Base-by-base conservation (phyloP, 1,140 invertebrate genomes). In the Phthorimaea operculella region DNA sequence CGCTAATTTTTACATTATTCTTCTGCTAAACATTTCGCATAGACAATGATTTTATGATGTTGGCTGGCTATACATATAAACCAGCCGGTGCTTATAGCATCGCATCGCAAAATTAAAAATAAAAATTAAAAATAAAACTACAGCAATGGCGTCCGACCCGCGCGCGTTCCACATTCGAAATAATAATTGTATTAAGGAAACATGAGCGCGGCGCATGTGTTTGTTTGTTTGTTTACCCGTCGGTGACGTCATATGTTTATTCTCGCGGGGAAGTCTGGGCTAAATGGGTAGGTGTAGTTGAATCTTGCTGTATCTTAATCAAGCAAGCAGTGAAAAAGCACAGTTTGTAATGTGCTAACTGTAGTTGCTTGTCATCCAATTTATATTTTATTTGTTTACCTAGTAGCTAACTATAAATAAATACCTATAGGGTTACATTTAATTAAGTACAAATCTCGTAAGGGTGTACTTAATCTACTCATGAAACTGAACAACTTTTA, bases 191-290 rank as follows among this genome's bases (percentile, higher is more conserved):
- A 85, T 85, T 85, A 85, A 85, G 82, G 82, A 85, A 83, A 85
- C 82, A 85, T 83, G 83, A 86, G 79, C 81, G 76, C 60, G 64
- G 74, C 84, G 85, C 83, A 85, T 86, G 85, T 87, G 84, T 86
- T 87, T 87, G 85, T 86, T 87, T 87, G 85, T 87, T 87, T 87
- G 85, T 87, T 87, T 87, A 87, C 81, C 74, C 77, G 76, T 61
- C 74, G 75, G 70, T 86, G 85, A 87, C 85, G 85, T 87, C 84
- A 87, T 84, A 80, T 87, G 85, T 87, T 87, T 87, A 87, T 86
- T 87, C 85, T 86, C 76, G 79, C 74, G 80, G 74, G 82, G 72
- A 66, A 50, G 50, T 36, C 55, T 63, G 76, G 77, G 66, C 16
- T 7, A 42, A 33, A 52, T 53, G 59, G 36, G 10, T 28, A 28